Percentiles rank a stretch among this genome's conserved stretches.
phyloP scores from a whole-genome alignment of 2,888 invertebrate species.

The Sminthurinus aureus region DNA sequence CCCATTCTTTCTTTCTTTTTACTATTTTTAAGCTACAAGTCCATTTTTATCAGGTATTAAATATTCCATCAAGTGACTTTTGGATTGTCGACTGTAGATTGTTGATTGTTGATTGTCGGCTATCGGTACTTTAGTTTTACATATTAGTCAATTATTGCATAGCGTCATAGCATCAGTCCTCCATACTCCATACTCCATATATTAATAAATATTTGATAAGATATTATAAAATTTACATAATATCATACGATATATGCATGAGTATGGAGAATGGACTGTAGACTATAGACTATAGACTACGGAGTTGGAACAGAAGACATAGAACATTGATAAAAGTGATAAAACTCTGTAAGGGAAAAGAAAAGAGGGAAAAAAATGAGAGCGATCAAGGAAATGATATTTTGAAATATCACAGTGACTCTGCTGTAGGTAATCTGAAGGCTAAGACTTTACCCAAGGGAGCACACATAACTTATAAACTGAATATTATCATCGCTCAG shows the following conservation, averaged over 20 bases:
- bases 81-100: neutral
- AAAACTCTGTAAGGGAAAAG: neutral
- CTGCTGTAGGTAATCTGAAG: neutral
- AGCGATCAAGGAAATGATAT: constrained; percentile 13
- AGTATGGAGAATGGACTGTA: neutral
- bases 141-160: neutral
- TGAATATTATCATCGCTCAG: neutral
- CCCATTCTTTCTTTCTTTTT: no score
- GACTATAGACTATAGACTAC: no score
- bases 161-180: neutral
- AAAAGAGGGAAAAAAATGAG: neutral
- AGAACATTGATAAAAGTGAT: neutral
- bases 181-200: neutral
- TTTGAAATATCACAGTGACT: constrained; percentile 30
- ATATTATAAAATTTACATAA: neutral
- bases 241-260: no score
- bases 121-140: neutral
- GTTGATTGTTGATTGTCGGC: neutral
- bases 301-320: no score
- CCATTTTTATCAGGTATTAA: neutral
- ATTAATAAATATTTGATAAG: neutral
- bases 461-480: neutral
- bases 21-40: no score
- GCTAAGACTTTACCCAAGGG: constrained; percentile 16
- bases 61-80: neutral